phyloP scores from a whole-genome alignment of 2,797 vertebrate genomes.

The Hypotaenidia okinawae region DNA sequence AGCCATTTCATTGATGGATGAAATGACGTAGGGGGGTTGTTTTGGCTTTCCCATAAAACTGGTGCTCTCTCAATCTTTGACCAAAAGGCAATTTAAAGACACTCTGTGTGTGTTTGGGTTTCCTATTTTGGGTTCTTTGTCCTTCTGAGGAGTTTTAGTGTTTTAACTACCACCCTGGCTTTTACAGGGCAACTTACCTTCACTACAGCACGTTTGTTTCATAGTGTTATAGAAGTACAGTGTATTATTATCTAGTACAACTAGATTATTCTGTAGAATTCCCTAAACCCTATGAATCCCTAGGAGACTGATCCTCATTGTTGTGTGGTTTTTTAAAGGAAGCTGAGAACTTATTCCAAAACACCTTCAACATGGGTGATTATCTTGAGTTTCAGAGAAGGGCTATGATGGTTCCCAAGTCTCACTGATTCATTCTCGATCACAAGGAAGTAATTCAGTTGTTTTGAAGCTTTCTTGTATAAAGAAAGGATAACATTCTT shows the following conservation, averaged over 20 bases:
- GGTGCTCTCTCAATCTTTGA: not conserved
- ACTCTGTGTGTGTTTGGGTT: not conserved
- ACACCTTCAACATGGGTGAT: not conserved
- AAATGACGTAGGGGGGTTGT: not conserved
- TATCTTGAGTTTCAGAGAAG: not conserved
- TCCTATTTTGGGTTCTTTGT: not conserved
- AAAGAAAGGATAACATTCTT: not conserved
- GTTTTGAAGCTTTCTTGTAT: not conserved
- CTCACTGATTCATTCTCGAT: not conserved
- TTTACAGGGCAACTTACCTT: not conserved
- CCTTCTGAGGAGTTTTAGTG: not conserved
- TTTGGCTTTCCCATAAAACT: not conserved
- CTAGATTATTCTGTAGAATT: not conserved
- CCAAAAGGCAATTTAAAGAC: not conserved
- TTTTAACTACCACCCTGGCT: not conserved
- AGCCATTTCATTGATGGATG: not conserved
- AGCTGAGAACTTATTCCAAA: not conserved
- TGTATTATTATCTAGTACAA: not conserved
- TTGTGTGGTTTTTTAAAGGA: not conserved
- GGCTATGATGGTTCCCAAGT: not conserved
- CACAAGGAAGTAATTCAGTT: not conserved
- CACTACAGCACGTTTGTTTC: not conserved
- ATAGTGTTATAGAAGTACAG: not conserved
- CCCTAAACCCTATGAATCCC: not conserved
- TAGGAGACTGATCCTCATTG: not conserved